Evolutionary conservation across 2,888 invertebrate species (phyloP), one percentile per base, ranked within the genome.

Genomic region (Ophioninae sp.): DNA sequence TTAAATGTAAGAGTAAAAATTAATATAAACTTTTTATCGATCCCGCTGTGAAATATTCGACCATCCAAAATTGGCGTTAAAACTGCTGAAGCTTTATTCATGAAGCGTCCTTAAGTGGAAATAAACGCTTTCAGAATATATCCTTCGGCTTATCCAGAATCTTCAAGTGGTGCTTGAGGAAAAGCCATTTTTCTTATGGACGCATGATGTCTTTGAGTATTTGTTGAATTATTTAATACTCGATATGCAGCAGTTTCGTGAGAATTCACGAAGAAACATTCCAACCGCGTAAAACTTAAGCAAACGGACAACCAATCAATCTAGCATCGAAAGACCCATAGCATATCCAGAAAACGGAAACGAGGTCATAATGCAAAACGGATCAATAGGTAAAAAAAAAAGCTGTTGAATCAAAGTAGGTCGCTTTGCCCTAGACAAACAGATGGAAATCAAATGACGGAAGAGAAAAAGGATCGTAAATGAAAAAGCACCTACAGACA

Each of bases 291-390:
- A 62, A 21, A 2, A 50, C 30, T 7, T n/a, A 30, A 23, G 62
- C 21, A 39, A 62, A 78, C 69, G 0, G 21, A 6, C 37, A 30
- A 10, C 30, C 50, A 10, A 17, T 78, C 64, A 62, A 21, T 23
- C 44, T 59, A 61, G 10, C 44, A 59, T 57, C 0, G 59, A 69
- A 78, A 6, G 50, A 17, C 44, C 56, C 37, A 56, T 69, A 50
- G 17, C 17, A n/a, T 70, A 20, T 70, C 64, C 64, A 62, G n/a
- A 39, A 62, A 77, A 44, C 61, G 64, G 65, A 81, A 83, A 81
- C 70, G 83, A 69, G 81, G 81, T 81, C 81, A 67, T 74, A 78
- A 75, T 64, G 81, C 56, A 74, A 78, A 78, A 61, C 61, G 78
- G 74, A 78, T 81, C 81, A 73, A 81, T 72, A 37, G 39, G 64